Percentiles rank a stretch among this genome's conserved stretches.
These are phyloP conservation scores for Drosophila prostipennis DNA, from an alignment of 2,888 invertebrate genomes.

Conservation along the genomic window DNA sequence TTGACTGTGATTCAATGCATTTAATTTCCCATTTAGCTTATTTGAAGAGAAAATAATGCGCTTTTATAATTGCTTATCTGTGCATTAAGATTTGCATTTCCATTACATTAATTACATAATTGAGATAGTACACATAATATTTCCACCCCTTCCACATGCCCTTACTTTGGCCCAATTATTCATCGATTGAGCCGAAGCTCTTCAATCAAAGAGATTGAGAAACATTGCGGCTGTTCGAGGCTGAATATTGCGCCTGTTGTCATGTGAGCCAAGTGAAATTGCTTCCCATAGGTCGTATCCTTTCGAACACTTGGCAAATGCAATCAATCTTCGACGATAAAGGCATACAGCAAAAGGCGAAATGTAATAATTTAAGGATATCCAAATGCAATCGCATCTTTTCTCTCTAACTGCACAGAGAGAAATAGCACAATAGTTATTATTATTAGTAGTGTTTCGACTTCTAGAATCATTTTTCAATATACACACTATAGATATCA, in stretches of 20 bases:
- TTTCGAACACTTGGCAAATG: constrained; percentile 49
- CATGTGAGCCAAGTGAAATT: constrained; percentile 26
- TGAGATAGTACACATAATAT: constrained; percentile 3
- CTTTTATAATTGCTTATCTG: constrained; percentile 38
- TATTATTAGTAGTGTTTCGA: too few species aligned
- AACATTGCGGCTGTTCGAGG: constrained; percentile 26
- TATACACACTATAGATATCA: too few species aligned
- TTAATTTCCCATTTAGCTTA: constrained; percentile 9
- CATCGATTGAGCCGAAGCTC: constrained; percentile 3
- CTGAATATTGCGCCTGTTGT: constrained; percentile 18
- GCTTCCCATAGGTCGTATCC: constrained; percentile 32
- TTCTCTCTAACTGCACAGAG: constrained; percentile 14
- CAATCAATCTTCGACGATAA: constrained; percentile 69
- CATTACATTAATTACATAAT: constrained; percentile 47
- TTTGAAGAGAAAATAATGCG: constrained; percentile 24
- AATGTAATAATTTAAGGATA: constrained; percentile 69
- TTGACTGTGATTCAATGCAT: constrained; percentile 3
- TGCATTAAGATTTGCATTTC: constrained; percentile 39
- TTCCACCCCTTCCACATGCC: not conserved
- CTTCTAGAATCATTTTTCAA: too few species aligned
- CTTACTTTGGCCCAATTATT: not conserved
- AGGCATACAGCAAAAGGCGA: constrained; percentile 50
- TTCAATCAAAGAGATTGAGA: constrained; percentile 35
- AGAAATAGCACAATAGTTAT: too few species aligned
- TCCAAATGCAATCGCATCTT: constrained; percentile 58